Evolutionary conservation across 2,888 invertebrate genomes (phyloP).

Genomic region (Neria commutata): DNA sequence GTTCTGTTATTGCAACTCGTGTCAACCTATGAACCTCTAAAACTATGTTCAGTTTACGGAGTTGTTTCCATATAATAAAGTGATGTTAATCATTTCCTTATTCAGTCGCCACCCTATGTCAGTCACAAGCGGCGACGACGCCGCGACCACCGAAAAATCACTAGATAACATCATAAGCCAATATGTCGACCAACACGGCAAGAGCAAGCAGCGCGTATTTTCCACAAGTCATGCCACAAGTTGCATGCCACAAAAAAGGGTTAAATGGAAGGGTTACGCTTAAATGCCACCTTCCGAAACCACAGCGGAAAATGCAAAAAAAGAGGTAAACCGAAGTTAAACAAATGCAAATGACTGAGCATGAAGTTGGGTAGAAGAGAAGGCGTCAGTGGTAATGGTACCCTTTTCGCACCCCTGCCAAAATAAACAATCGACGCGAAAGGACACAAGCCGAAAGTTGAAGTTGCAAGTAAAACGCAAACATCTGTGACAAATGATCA

Average conservation of each 20-base stretch:
- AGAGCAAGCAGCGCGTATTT: conserved; percentile 3
- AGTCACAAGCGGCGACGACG: too few relatives aligned
- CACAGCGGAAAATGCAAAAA: conserved; percentile 31
- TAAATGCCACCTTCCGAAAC: conserved; percentile 42
- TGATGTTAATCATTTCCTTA: too few relatives aligned
- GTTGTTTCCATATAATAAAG: too few relatives aligned
- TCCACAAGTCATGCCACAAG: conserved; percentile 39
- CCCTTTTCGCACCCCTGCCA: conserved; percentile 20
- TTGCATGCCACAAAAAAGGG: conserved; percentile 34
- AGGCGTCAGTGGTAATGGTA: conserved; percentile 29
- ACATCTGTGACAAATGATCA: conserved; percentile 59
- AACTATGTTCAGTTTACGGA: too few relatives aligned
- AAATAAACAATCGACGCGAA: conserved; percentile 15
- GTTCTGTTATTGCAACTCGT: too few relatives aligned
- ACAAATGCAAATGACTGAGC: background rate
- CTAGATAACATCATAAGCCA: conserved; percentile 2
- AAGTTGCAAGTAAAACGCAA: conserved; percentile 33
- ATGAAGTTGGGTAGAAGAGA: too few relatives aligned
- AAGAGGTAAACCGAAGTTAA: conserved; percentile 32
- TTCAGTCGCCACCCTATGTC: too few relatives aligned
- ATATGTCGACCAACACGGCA: background rate
- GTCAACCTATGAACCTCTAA: too few relatives aligned
- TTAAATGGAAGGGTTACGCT: conserved; percentile 53
- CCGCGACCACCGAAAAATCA: background rate
- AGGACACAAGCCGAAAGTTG: conserved; percentile 15